A percentile compares a stretch with the other conserved stretches of the same genome.
Conservation (phyloP, 2,113 vertebrate species). For the Elephantulus edwardii region DNA sequence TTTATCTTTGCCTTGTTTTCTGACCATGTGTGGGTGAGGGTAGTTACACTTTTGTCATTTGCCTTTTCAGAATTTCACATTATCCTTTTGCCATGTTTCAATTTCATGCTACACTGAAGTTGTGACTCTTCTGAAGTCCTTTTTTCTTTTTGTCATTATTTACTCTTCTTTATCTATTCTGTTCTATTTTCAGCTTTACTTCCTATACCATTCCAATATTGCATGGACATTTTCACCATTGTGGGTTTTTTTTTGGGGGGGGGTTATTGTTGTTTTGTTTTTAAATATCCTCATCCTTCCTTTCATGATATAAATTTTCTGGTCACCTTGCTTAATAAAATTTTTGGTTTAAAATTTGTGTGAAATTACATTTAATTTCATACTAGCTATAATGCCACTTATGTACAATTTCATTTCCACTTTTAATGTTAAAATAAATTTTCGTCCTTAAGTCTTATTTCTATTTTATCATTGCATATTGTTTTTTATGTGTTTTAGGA, state of each 20-base stretch:
- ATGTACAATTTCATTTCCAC: constrained; percentile 40
- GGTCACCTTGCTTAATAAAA: background rate
- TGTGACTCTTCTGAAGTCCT: constrained; percentile 60
- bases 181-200: constrained; percentile 72
- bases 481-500: constrained; percentile 43
- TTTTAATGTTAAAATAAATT: constrained; percentile 32
- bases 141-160: constrained; percentile 78
- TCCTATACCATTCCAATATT: constrained; percentile 59
- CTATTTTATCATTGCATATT: background rate
- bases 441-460: constrained; percentile 51
- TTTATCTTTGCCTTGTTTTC: constrained; percentile 56
- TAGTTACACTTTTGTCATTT: constrained; percentile 59
- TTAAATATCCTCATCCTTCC: background rate
- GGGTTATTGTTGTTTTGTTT: no score
- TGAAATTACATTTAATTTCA: constrained; percentile 7
- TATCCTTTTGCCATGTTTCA: constrained; percentile 74
- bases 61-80: constrained; percentile 75
- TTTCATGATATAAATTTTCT: background rate
- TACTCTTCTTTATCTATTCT: constrained; percentile 76
- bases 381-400: constrained; percentile 18
- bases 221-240: constrained; percentile 51
- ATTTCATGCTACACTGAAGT: constrained; percentile 81
- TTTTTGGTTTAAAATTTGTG: constrained; percentile 29
- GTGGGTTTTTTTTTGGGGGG: no score
- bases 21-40: background rate